These are phyloP conservation scores for Centrocercus urophasianus DNA, from an alignment of 2,113 vertebrate genomes.

Conservation along the genomic window DNA sequence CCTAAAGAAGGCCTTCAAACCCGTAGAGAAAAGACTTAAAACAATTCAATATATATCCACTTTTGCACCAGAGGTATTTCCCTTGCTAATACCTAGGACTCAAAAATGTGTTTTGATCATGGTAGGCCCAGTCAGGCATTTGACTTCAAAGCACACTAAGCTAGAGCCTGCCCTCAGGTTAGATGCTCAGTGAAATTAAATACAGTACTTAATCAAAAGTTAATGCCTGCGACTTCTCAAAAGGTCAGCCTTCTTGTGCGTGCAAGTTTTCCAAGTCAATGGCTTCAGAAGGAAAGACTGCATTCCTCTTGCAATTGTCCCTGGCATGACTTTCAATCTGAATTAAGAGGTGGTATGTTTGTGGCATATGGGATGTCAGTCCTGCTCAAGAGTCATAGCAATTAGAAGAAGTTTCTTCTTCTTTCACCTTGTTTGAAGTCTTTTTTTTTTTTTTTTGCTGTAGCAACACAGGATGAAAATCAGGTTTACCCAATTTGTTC, in stretches of 20 bases:
- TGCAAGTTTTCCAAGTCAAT: background rate
- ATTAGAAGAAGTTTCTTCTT: background rate
- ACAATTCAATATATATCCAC: background rate
- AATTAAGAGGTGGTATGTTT: background rate
- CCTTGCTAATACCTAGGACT: background rate
- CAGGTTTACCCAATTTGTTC: background rate
- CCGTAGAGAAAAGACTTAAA: background rate
- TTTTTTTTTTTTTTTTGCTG: background rate
- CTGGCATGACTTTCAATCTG: background rate
- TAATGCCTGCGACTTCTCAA: conserved; percentile 54
- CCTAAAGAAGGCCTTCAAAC: background rate
- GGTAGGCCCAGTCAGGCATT: conserved; percentile 40
- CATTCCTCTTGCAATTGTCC: background rate
- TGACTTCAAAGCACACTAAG: conserved; percentile 55
- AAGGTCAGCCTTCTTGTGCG: conserved; percentile 47
- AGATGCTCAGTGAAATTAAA: conserved; percentile 68
- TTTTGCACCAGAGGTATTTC: background rate
- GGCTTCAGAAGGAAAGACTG: background rate
- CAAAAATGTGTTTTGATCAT: background rate
- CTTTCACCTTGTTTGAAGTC: background rate
- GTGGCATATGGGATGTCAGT: background rate
- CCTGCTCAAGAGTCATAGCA: background rate
- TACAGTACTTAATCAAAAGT: conserved; percentile 45
- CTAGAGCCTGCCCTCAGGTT: conserved; percentile 45
- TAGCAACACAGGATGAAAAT: background rate